Percentiles rank a stretch among this genome's conserved stretches.
phyloP scores from a whole-genome alignment of 2,888 invertebrate species.

The Limnephilus auricula region DNA sequence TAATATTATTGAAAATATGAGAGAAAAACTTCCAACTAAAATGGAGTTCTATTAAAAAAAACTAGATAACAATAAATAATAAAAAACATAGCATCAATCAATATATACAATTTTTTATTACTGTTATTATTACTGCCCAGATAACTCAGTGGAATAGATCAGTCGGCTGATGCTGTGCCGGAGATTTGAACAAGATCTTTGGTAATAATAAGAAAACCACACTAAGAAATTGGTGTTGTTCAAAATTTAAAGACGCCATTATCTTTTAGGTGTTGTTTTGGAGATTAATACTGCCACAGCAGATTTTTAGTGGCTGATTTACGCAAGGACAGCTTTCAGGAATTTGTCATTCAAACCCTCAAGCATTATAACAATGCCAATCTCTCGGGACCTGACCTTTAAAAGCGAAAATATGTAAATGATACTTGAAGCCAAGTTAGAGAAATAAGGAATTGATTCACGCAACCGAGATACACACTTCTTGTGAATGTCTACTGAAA shows the following conservation, averaged over 20 bases:
- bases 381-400: background rate
- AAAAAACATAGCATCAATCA: too few species aligned
- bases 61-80: too few species aligned
- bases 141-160: too few species aligned
- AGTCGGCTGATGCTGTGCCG: too few species aligned
- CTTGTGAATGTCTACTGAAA: conserved; percentile 2
- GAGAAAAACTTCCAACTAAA: too few species aligned
- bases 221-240: too few species aligned
- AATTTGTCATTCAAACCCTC: background rate
- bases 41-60: too few species aligned
- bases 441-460: background rate
- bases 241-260: background rate
- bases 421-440: background rate
- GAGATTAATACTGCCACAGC: background rate
- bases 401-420: background rate
- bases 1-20: too few species aligned
- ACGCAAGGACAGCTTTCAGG: background rate
- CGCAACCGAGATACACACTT: conserved; percentile 2
- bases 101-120: too few species aligned
- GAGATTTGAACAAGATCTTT: too few species aligned
- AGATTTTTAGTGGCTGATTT: background rate
- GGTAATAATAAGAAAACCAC: too few species aligned
- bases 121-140: too few species aligned
- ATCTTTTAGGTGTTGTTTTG: background rate
- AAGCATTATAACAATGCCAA: background rate